phyloP scores from a whole-genome alignment of 2,113 vertebrate genomes.

The Periophthalmus modestus region DNA sequence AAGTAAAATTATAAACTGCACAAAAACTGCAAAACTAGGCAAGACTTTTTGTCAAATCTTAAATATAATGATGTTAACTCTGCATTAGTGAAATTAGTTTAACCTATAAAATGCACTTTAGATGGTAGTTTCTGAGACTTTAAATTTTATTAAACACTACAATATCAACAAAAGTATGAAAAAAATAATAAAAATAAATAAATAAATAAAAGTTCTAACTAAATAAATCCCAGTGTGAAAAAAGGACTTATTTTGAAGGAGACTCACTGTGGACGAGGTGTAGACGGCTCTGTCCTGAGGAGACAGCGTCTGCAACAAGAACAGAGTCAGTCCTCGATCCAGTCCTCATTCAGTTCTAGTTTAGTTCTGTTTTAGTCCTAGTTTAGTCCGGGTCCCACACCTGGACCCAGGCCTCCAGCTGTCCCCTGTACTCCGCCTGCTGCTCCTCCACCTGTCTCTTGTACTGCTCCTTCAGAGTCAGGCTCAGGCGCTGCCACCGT shows the following conservation, averaged over 20 bases:
- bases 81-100: too few species aligned
- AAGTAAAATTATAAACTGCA: too few species aligned
- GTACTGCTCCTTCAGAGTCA: constrained; percentile 80
- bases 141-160: too few species aligned
- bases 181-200: too few species aligned
- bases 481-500: constrained; percentile 81
- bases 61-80: too few species aligned
- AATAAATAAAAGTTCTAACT: too few species aligned
- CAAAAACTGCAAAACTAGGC: too few species aligned
- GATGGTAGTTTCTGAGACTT: too few species aligned
- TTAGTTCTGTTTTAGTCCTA: background rate
- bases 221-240: background rate
- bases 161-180: too few species aligned
- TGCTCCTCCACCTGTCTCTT: constrained; percentile 82
- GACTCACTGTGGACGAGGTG: constrained; percentile 75
- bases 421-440: constrained; percentile 79
- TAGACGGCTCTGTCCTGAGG: constrained; percentile 78
- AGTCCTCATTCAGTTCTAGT: too few species aligned
- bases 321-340: background rate
- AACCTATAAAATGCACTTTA: too few species aligned
- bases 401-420: constrained; percentile 81
- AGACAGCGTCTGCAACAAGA: constrained; percentile 71
- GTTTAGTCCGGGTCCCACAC: constrained; percentile 38
- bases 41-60: too few species aligned
- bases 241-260: background rate